Evolutionary conservation across 2,113 vertebrate genomes (phyloP).

Genomic region (Penelope pileata): DNA sequence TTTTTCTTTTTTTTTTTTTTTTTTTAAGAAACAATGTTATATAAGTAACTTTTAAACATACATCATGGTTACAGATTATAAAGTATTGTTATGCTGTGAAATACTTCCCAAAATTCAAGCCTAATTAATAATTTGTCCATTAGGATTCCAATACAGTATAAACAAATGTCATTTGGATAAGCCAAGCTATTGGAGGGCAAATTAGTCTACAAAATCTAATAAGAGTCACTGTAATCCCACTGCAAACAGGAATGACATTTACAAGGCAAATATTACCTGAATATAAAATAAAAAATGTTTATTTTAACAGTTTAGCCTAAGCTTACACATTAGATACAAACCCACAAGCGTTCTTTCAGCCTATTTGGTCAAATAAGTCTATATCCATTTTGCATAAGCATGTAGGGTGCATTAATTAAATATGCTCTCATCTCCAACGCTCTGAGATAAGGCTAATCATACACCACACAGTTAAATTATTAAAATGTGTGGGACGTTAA

Average conservation of each 20-base stretch:
- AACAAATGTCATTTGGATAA: background rate
- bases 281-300: background rate
- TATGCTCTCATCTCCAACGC: background rate
- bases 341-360: background rate
- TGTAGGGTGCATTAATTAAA: background rate
- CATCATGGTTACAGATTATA: background rate
- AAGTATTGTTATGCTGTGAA: background rate
- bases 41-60: background rate
- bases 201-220: background rate
- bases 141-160: background rate
- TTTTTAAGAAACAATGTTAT: background rate
- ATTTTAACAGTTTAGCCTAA: conserved; percentile 27
- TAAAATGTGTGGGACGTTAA: background rate
- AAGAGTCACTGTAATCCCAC: conserved; percentile 3
- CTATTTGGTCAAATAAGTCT: background rate
- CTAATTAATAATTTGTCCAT: background rate
- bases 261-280: conserved; percentile 21
- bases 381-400: background rate
- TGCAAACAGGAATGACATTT: conserved; percentile 23
- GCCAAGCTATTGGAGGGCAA: background rate
- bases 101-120: background rate
- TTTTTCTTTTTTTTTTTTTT: too few relatives aligned
- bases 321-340: background rate
- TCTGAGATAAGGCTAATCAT: background rate
- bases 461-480: background rate